Evolutionary conservation across 2,888 invertebrate species (phyloP), one percentile per base, ranked within the genome.

Genomic region (Hylaea fasciaria): DNA sequence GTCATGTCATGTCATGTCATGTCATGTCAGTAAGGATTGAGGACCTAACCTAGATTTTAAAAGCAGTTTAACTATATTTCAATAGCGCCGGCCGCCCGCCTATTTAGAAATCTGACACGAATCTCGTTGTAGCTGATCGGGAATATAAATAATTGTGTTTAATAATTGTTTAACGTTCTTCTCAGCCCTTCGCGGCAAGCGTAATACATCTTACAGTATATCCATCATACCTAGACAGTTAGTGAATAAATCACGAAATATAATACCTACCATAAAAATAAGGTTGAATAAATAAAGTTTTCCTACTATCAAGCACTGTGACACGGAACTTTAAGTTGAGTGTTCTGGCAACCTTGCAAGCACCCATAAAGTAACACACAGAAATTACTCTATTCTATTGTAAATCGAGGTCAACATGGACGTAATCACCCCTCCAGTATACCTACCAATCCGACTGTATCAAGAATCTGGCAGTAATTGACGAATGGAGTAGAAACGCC

Each of bases 241-340:
- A 1, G 10, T 7, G 5, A 32, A 10, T 7, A 32, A 32, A 32
- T 8, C 22, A 9, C 9, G 32, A 32, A 9, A 12, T 37, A 37
- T 12, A n/a, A 12, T 37, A 12, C 9, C 7, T 32, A 12, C n/a
- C n/a, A n/a, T n/a, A n/a, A 12, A 37, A 37, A 37, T n/a, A 37
- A n/a, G 12, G 3, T 5, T 12, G 37, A 12, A n/a, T 37, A 37
- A 3, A 5, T 12, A 37, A 37, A 44, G 28, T 47, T 44, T 44
- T 1, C 16, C 14, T 41, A 45, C 41, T 47, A 17, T 16, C 1
- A 13, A 45, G 11, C n/a, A 49, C 61, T 57, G 70, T 71, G 61
- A 48, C 68, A 65, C 80, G 80, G 80, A 79, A 78, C 77, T 69
- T 39, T 54, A 55, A 45, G 61, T 57, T 58, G 60, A 70, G 66